Evolutionary conservation across 2,797 vertebrate genomes (phyloP).

Genomic region (Myotis pilosus): DNA sequence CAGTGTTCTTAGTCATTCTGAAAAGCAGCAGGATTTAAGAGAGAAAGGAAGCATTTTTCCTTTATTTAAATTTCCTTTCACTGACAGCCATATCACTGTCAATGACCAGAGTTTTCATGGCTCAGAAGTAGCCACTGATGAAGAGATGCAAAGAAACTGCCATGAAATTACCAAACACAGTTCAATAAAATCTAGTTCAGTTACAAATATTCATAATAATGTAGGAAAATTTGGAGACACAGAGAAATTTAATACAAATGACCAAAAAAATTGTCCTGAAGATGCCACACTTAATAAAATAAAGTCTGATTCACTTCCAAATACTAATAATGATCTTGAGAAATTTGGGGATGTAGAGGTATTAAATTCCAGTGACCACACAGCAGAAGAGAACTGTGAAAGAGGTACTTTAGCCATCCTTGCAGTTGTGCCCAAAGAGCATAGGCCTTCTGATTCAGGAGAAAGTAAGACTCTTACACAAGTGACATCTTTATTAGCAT

Average conservation of each 20-base stretch:
- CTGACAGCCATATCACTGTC: conserved; percentile 81
- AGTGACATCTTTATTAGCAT: background rate
- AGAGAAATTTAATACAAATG: conserved; percentile 30
- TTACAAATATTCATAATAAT: conserved; percentile 66
- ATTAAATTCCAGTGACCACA: conserved; percentile 40
- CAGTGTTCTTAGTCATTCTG: conserved; percentile 81
- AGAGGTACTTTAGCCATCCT: conserved; percentile 16
- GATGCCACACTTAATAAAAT: conserved; percentile 39
- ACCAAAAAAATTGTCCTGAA: conserved; percentile 49
- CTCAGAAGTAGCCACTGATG: conserved; percentile 24
- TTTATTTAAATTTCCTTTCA: conserved; percentile 88
- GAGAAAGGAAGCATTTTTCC: conserved; percentile 86
- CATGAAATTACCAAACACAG: conserved; percentile 37
- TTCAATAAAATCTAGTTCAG: conserved; percentile 69
- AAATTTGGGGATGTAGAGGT: background rate
- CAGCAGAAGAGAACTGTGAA: conserved; percentile 11
- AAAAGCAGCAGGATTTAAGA: conserved; percentile 81
- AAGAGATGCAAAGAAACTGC: conserved; percentile 54
- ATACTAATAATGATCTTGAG: conserved; percentile 52
- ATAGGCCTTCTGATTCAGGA: background rate
- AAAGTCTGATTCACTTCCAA: conserved; percentile 67
- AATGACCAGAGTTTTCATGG: conserved; percentile 61
- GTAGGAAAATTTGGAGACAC: conserved; percentile 39
- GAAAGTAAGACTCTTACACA: conserved; percentile 19
- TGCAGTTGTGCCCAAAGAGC: conserved; percentile 37